Evolutionary conservation across 2,113 vertebrate species (phyloP).

Genomic region (Xenopus borealis): DNA sequence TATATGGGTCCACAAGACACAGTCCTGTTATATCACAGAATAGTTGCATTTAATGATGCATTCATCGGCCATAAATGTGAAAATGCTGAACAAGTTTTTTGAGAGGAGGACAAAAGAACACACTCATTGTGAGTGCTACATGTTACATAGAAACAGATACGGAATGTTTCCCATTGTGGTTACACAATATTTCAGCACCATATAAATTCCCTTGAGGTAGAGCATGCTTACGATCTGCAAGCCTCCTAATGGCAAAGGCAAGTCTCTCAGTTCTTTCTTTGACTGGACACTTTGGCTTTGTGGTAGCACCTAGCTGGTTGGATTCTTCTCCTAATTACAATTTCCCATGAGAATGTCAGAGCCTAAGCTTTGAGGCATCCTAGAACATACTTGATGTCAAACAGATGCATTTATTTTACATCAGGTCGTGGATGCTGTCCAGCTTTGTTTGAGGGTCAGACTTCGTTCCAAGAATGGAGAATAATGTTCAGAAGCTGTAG

Average conservation of each 20-base stretch:
- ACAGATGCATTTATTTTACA: neutral
- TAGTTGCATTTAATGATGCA: constrained; percentile 6
- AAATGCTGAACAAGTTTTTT: neutral
- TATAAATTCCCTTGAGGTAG: constrained; percentile 31
- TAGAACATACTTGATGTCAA: too few species aligned
- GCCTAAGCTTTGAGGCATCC: too few species aligned
- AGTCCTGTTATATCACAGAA: constrained; percentile 4
- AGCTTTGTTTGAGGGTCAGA: too few species aligned
- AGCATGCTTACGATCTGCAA: constrained; percentile 6
- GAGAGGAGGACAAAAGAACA: neutral
- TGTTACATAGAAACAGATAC: neutral
- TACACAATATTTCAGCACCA: constrained; percentile 16
- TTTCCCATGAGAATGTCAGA: neutral
- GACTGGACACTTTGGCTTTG: constrained; percentile 35
- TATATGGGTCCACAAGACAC: constrained; percentile 7
- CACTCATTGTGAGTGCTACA: constrained; percentile 10
- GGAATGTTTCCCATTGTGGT: neutral
- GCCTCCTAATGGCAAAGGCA: constrained; percentile 2
- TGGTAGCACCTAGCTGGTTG: constrained; percentile 22
- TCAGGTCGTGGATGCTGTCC: neutral
- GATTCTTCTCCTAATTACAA: neutral
- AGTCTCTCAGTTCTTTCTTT: constrained; percentile 12
- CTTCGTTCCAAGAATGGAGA: neutral
- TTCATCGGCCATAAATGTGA: neutral
- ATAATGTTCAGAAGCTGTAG: neutral